Evolutionary conservation across 2,888 invertebrate genomes (phyloP).

Genomic region (Leucophora obtusa): DNA sequence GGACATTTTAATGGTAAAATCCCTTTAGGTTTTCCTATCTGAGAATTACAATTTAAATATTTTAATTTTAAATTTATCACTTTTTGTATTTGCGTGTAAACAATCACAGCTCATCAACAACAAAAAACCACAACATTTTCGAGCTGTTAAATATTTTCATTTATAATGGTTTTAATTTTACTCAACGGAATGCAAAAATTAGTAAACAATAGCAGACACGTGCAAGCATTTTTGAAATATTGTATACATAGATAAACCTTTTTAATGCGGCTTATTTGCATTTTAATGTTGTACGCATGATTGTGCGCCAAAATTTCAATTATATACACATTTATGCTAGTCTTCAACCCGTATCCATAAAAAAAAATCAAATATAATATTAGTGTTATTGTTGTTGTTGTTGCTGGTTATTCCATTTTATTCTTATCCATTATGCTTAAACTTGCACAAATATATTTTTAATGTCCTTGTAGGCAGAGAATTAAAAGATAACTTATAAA

Average conservation of each 20-base stretch:
- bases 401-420: too few species aligned
- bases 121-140: background rate
- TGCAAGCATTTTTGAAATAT: background rate
- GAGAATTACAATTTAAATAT: too few species aligned
- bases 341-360: too few species aligned
- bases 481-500: too few species aligned
- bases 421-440: too few species aligned
- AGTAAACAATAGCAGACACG: background rate
- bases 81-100: background rate
- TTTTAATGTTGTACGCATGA: constrained; percentile 42
- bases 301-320: constrained; percentile 24
- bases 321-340: background rate
- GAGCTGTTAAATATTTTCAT: background rate
- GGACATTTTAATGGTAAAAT: too few species aligned
- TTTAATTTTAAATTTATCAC: too few species aligned
- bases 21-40: too few species aligned
- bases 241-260: background rate
- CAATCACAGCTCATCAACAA: background rate
- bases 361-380: too few species aligned
- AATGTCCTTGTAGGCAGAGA: too few species aligned
- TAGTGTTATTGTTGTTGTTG: too few species aligned
- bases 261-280: constrained; percentile 53
- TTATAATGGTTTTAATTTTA: background rate
- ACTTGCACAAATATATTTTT: too few species aligned
- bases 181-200: background rate